Evolutionary conservation across 2,113 vertebrate species (phyloP).

Genomic region (Chunga burmeisteri): DNA sequence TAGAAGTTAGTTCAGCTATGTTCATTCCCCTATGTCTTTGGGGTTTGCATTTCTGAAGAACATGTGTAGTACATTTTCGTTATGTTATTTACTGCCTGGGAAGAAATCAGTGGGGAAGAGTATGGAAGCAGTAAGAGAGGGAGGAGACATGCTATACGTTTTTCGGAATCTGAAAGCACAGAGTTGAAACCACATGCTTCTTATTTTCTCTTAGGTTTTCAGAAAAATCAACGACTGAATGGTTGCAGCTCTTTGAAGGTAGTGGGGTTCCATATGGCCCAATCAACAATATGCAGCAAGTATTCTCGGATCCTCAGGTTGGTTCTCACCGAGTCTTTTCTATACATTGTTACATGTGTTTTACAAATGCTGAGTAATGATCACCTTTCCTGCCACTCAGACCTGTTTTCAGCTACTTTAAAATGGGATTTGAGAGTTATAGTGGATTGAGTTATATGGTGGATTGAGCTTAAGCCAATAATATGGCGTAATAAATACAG

Average conservation of each 20-base stretch:
- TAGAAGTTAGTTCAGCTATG: constrained; percentile 3
- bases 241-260: constrained; percentile 87
- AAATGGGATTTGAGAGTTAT: not conserved
- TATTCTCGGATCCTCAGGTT: constrained; percentile 92
- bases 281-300: constrained; percentile 91
- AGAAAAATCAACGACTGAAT: constrained; percentile 81
- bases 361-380: not conserved
- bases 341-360: not conserved
- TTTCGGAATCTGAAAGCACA: constrained; percentile 8
- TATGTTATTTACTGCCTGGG: constrained; percentile 23
- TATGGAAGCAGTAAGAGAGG: not conserved
- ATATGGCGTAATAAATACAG: not conserved
- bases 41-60: constrained; percentile 51
- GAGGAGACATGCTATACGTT: not conserved
- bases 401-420: not conserved
- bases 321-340: constrained; percentile 47
- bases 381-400: not conserved
- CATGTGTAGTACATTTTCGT: constrained; percentile 1
- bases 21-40: constrained; percentile 21
- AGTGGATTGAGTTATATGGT: not conserved
- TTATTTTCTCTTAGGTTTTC: constrained; percentile 81
- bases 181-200: constrained; percentile 28
- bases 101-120: constrained; percentile 24
- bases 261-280: constrained; percentile 90
- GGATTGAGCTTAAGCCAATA: not conserved